Evolutionary conservation across 2,113 vertebrate species (phyloP), one percentile per base, ranked within the genome.

Genomic region (Pleuronectes platessa): DNA sequence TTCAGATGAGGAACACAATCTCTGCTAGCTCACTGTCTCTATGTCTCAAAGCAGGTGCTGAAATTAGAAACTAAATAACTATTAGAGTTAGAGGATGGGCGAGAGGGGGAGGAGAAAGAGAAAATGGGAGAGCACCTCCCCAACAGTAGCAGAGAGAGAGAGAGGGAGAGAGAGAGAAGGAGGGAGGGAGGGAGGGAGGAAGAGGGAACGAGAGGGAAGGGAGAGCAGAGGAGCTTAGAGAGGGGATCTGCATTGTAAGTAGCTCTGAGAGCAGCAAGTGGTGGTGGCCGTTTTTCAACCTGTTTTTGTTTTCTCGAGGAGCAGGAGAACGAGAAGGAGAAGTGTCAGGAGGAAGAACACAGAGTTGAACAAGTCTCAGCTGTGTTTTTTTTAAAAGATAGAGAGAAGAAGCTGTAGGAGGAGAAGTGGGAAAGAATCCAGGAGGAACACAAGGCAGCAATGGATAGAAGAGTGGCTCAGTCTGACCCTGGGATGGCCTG

Each of bases 11-110:
- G 73, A 88, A 76, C 74, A 56, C 72, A 71, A 86, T 74, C 76
- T 88, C 74, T 61, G 59, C 72, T 72, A 58, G 53, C 74, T 83
- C 63, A 65, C 66, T 85, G 31, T 55, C 58, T 72, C 68, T 68
- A 66, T 83, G 68, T 84, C 81, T 87, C 59, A 66, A 69, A 86
- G 91, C 93, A 94, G 92, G 92, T 94, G 93, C 87, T 91, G 83
- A 90, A 92, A 92, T 87, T 74, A 90, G 82, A 92, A 90, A 91
- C 92, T 92, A 93, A 94, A 92, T 91, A 91, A 91, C 81, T 91
- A 89, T 92, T 90, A 85, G 84, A 82, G 82, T 82, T 75, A 68
- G 80, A 83, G 88, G 81, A 81, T 71, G 83, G 82, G 76, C 76
- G 65, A 72, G 76, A 86, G 85, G 76, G 85, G 84, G 86, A 72